Evolutionary conservation across 2,888 invertebrate genomes (phyloP).

Genomic region (Himalopsyche kuldschensis): DNA sequence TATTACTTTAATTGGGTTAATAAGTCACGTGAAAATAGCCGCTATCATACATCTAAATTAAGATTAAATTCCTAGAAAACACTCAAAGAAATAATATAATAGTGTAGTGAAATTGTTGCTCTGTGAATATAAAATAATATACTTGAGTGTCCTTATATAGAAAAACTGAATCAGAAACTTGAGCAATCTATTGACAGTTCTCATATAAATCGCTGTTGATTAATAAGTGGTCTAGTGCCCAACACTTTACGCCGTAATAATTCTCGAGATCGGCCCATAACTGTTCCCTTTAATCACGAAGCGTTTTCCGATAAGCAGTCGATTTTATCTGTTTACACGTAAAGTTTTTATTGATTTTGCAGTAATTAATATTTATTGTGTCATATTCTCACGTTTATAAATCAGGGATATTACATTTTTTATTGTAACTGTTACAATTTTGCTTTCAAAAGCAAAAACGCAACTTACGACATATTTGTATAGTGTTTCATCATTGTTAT

Average conservation of each 20-base stretch:
- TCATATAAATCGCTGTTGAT: not conserved
- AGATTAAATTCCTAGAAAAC: not conserved
- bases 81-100: not conserved
- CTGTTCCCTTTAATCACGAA: not conserved
- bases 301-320: not conserved
- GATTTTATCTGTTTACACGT: not conserved
- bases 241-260: not conserved
- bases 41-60: too few relatives aligned
- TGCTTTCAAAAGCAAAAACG: too few relatives aligned
- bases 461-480: too few relatives aligned
- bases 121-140: not conserved
- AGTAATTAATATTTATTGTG: too few relatives aligned
- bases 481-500: too few relatives aligned
- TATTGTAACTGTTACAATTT: too few relatives aligned
- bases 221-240: not conserved
- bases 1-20: too few relatives aligned
- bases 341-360: too few relatives aligned
- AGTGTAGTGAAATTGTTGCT: not conserved
- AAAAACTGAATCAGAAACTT: not conserved
- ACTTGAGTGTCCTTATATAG: not conserved
- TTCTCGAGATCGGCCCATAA: not conserved
- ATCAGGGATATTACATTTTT: too few relatives aligned
- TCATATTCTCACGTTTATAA: too few relatives aligned
- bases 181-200: not conserved
- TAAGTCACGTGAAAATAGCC: too few relatives aligned